Base-by-base conservation (phyloP, 2,888 invertebrate species). In the Nemotelus pantherinus region DNA sequence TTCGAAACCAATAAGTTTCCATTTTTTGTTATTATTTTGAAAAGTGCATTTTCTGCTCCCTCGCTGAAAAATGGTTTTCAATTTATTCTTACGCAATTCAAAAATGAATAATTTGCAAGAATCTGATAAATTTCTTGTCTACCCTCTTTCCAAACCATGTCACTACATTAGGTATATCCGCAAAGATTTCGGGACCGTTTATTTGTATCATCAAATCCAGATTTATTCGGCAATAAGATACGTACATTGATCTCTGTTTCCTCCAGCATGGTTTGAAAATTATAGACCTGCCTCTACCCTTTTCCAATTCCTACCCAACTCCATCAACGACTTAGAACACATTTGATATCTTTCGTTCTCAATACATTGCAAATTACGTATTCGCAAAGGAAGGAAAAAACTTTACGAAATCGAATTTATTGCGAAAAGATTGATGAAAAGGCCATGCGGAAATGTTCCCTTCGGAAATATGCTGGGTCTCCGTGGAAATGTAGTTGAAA, bases 401-500 rank as follows among this genome's bases (percentile, higher is more conserved):
- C 47, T 60, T 74, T 63, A 10, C 41, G 39, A 63, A 48, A 48
- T 74, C 58, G 74, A 74, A 63, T 74, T 63, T 63, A 74, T 74
- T 74, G 74, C 60, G 25, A 48, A 60, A 74, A 74, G 74, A 74
- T 74, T 74, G 74, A 74, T 74, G 74, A 74, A 74, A 74, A 60
- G 74, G 63, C 63, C 48, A 74, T 25, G 9, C 10, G 3, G 50
- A 50, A 68, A 68, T 39, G 48, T 68, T 65, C 45, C 65, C 44
- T 45, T 45, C 25, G 50, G 68, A 39, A 4, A 58, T 5, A 58
- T n/a, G 68, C 7, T 43, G 63, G 43, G 63, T 68, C 68, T 47
- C 9, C 41, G 25, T n/a, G 41, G 39, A 43, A 63, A 43, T 41
- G 39, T 63, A 53, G 53, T 53, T 6, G 53, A 10, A 53, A 53